phyloP scores from a whole-genome alignment of 2,888 invertebrate genomes.

The Drosophila lacicola region DNA sequence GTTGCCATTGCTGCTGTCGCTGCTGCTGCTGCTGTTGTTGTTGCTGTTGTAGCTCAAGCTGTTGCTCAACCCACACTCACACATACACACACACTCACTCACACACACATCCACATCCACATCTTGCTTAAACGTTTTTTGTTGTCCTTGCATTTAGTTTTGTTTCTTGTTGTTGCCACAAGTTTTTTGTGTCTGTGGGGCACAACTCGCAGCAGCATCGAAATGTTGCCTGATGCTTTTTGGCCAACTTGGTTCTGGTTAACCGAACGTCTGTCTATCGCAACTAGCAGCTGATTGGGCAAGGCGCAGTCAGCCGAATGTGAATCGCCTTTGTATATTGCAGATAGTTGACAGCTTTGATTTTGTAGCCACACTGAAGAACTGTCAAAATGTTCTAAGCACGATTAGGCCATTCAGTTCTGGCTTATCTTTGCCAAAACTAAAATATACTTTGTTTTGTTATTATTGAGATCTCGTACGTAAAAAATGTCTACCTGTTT shows the following conservation, averaged over 20 bases:
- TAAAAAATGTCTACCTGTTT: too few relatives aligned
- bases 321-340: conserved; percentile 31
- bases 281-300: conserved; percentile 37
- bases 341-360: conserved; percentile 27
- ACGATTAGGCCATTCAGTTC: too few relatives aligned
- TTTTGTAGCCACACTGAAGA: not conserved
- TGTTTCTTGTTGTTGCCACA: conserved; percentile 42
- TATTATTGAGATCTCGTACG: too few relatives aligned
- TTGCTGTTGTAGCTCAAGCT: conserved; percentile 42
- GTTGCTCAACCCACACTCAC: conserved; percentile 42
- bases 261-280: conserved; percentile 20
- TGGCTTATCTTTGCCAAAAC: too few relatives aligned
- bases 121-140: conserved; percentile 52
- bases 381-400: too few relatives aligned
- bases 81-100: conserved; percentile 4
- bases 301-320: conserved; percentile 26
- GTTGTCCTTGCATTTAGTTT: conserved; percentile 52
- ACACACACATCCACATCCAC: conserved; percentile 25
- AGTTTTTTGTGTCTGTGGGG: conserved; percentile 49
- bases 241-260: conserved; percentile 21
- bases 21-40: conserved; percentile 38
- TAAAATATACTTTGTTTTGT: too few relatives aligned
- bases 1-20: conserved; percentile 34
- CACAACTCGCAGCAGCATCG: conserved; percentile 23
- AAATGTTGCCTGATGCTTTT: conserved; percentile 11